A percentile compares a stretch with the other conserved stretches of the same genome.
Conservation (phyloP, 2,113 vertebrate genomes). For the Cyrtonyx montezumae region DNA sequence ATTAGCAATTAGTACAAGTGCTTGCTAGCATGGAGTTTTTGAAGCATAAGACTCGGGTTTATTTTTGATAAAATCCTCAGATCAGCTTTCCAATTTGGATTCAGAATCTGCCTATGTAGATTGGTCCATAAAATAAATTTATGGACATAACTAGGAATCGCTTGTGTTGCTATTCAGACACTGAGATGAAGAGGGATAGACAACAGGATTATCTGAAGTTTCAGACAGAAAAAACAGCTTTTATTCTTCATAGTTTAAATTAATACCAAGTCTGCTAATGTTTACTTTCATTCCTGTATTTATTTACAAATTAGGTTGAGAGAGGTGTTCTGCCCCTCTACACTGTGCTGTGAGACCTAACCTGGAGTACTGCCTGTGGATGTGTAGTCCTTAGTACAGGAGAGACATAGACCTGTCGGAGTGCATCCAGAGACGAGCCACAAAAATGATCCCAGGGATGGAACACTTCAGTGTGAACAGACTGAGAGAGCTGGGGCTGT, state of each 20-base stretch:
- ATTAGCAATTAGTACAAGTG: not conserved
- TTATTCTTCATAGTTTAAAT: not conserved
- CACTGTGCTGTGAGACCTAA: no score
- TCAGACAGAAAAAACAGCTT: not conserved
- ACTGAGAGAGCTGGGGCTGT: no score
- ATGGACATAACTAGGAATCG: not conserved
- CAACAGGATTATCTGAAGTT: not conserved
- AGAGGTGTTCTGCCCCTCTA: no score
- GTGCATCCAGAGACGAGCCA: no score
- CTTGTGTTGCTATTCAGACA: accelerated
- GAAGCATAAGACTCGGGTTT: not conserved
- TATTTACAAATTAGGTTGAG: not conserved
- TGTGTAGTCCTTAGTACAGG: no score
- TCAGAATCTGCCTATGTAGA: not conserved
- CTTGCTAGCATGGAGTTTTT: not conserved
- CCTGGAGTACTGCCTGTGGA: no score
- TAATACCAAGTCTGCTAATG: not conserved
- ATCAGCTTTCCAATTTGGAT: not conserved
- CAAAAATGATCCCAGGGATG: no score
- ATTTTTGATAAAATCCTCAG: not conserved
- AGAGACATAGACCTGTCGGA: no score
- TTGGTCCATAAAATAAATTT: not conserved
- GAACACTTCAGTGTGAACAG: no score
- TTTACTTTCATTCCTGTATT: not conserved
- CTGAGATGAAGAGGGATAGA: not conserved